Percentiles rank a stretch among this genome's conserved stretches.
These are phyloP conservation scores for Cordylochernes scorpioides DNA, from an alignment of 2,888 invertebrate species.

Conservation along the genomic window DNA sequence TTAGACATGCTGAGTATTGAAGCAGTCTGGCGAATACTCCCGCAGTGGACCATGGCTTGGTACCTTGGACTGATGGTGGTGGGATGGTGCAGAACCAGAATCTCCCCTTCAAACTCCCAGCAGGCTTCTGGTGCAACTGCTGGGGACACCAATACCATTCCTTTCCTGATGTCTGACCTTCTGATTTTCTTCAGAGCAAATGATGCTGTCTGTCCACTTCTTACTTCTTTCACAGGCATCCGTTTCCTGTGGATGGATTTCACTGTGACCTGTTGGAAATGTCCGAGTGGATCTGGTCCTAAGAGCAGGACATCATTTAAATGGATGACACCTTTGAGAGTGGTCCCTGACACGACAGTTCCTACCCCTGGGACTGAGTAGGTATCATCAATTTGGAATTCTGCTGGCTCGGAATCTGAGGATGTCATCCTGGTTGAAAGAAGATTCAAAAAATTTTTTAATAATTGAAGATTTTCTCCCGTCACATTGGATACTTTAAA, in stretches of 20 bases:
- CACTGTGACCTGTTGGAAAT: conserved; percentile 66
- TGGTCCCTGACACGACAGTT: conserved; percentile 89
- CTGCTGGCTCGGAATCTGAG: conserved; percentile 23
- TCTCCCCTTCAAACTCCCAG: conserved; percentile 97
- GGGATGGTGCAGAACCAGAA: conserved; percentile 87
- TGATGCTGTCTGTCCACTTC: conserved; percentile 75
- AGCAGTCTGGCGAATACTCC: conserved; percentile 90
- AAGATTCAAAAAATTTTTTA: conserved; percentile 87
- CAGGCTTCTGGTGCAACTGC: conserved; percentile 72
- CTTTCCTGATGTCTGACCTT: conserved; percentile 78
- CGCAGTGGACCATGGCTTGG: conserved; percentile 89
- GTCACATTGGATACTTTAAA: conserved; percentile 83
- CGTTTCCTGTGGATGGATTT: conserved; percentile 93
- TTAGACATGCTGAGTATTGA: conserved; percentile 80
- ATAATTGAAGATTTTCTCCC: conserved; percentile 68
- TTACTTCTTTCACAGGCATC: conserved; percentile 88
- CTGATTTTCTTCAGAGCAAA: conserved; percentile 89
- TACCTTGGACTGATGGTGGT: conserved; percentile 96
- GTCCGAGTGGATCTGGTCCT: conserved; percentile 81
- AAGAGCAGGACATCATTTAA: conserved; percentile 71
- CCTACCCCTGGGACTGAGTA: conserved; percentile 53
- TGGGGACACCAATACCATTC: conserved; percentile 94
- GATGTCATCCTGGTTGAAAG: conserved; percentile 57
- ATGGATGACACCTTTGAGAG: conserved; percentile 65
- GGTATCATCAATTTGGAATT: conserved; percentile 53